These are phyloP conservation scores for Bicyclus anynana DNA, from an alignment of 1,140 invertebrate species.

Conservation along the genomic window DNA sequence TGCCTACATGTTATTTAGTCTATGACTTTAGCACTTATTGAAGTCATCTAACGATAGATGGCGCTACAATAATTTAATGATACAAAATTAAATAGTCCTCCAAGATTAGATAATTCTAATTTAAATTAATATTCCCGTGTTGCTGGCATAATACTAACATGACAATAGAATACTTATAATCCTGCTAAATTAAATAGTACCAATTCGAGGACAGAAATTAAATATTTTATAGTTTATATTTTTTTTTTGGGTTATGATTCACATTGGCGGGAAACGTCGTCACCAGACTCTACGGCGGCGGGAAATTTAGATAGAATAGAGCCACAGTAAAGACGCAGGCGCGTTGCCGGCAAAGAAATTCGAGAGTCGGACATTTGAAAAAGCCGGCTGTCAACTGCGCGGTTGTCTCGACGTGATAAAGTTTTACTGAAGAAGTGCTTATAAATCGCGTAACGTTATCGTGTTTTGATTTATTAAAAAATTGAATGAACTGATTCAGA, in stretches of 20 bases:
- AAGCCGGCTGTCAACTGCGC: constrained; percentile 34
- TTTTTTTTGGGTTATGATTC: constrained; percentile 4
- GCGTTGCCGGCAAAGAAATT: constrained; percentile 27
- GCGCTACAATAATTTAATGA: background rate
- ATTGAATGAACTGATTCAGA: background rate
- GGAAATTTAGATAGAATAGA: constrained; percentile 26
- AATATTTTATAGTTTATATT: background rate
- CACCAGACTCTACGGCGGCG: constrained; percentile 11
- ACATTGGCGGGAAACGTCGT: constrained; percentile 21
- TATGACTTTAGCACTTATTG: background rate
- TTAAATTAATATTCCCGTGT: no score
- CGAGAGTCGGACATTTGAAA: constrained; percentile 33
- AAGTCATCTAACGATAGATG: background rate
- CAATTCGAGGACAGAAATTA: background rate
- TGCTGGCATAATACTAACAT: no score
- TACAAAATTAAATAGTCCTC: no score
- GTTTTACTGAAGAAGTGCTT: constrained; percentile 10
- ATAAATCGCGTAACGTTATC: background rate
- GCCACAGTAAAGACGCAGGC: constrained; percentile 29
- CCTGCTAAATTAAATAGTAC: background rate
- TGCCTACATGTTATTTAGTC: no score
- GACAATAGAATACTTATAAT: no score
- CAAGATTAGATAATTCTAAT: no score
- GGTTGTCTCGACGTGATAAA: constrained; percentile 23
- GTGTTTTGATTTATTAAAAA: background rate